Evolutionary conservation across 1,140 invertebrate genomes (phyloP).

Genomic region (Cydia pomonella): DNA sequence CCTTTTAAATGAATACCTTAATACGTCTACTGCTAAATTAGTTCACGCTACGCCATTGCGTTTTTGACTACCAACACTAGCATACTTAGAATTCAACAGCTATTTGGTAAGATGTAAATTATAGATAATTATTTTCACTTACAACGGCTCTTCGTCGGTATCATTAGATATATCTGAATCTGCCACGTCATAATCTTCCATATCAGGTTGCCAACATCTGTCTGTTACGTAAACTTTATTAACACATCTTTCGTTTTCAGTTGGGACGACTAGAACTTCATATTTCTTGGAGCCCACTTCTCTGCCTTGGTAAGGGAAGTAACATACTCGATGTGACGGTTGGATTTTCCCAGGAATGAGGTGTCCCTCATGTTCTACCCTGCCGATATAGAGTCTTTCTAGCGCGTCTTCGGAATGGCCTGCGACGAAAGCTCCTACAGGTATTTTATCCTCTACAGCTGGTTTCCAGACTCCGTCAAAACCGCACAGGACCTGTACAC

Average conservation of each 20-base stretch:
- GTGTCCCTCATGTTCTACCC: constrained; percentile 82
- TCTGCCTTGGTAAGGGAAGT: constrained; percentile 87
- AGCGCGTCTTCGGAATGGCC: constrained; percentile 83
- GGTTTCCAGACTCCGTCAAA: constrained; percentile 81
- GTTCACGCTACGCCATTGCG: too few relatives aligned
- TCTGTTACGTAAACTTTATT: constrained; percentile 85
- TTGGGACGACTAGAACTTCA: constrained; percentile 71
- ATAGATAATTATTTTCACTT: not conserved
- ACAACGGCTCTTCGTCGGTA: constrained; percentile 15
- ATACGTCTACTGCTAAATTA: too few relatives aligned
- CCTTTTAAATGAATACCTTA: too few relatives aligned
- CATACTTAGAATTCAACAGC: constrained; percentile 1
- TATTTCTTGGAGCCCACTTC: constrained; percentile 75
- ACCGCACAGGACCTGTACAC: constrained; percentile 41
- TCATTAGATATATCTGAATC: constrained; percentile 25
- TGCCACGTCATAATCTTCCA: constrained; percentile 18
- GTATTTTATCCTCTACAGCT: constrained; percentile 82
- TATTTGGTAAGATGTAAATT: not conserved
- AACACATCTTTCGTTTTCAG: constrained; percentile 84
- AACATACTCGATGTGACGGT: constrained; percentile 86
- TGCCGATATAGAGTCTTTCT: constrained; percentile 83
- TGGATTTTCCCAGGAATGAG: constrained; percentile 86
- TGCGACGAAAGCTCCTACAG: constrained; percentile 85
- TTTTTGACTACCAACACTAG: too few relatives aligned
- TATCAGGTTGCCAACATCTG: constrained; percentile 26